phyloP scores from a whole-genome alignment of 2,113 vertebrate species.

The Sphaerodactylus townsendi region DNA sequence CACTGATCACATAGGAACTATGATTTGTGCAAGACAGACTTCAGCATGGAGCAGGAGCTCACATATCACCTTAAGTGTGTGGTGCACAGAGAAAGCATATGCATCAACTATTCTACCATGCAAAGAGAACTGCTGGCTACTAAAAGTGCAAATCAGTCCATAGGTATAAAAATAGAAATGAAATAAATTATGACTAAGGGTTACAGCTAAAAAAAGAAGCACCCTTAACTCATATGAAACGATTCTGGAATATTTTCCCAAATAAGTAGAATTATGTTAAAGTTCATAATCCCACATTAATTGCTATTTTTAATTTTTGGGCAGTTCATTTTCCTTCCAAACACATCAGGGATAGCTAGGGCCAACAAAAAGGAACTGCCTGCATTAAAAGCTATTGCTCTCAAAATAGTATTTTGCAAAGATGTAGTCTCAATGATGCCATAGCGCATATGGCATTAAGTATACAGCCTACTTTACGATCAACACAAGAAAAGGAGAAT shows the following conservation, averaged over 20 bases:
- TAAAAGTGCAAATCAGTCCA: neutral
- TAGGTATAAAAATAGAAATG: neutral
- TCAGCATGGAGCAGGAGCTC: neutral
- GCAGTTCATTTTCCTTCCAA: neutral
- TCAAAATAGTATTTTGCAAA: neutral
- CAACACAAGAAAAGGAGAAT: neutral
- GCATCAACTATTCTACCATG: too few relatives aligned
- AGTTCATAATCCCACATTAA: neutral
- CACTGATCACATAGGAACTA: neutral
- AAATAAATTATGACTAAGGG: neutral
- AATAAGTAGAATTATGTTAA: neutral
- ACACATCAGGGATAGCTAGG: neutral
- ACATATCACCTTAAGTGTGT: neutral
- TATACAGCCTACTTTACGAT: neutral
- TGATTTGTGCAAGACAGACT: too few relatives aligned
- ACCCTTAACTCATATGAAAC: neutral
- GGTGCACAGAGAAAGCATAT: neutral
- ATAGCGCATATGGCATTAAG: neutral
- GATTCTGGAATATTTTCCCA: neutral
- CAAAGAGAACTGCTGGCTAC: neutral
- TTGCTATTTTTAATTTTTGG: neutral
- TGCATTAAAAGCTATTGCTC: neutral
- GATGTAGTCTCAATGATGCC: neutral
- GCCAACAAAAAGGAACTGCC: neutral
- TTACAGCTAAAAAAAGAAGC: too few relatives aligned